Base-by-base conservation (phyloP, 2,797 vertebrate genomes). In the Dipus sagitta region DNA sequence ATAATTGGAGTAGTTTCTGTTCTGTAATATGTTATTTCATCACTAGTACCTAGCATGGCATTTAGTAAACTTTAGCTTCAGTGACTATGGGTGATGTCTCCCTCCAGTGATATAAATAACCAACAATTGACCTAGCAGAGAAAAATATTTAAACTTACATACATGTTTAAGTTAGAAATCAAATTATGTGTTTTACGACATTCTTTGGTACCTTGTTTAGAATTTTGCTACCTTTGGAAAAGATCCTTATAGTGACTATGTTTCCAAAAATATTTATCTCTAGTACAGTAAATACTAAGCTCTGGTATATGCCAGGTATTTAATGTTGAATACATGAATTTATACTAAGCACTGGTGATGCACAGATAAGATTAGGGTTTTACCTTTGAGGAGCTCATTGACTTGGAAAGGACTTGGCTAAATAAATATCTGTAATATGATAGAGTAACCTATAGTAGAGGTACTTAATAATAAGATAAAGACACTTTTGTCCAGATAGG, bases 281-380 rank as follows among this genome's bases (percentile, higher is more conserved):
- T 77, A 90, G 28, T 70, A 42, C 8, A 78, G 0, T 65, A 74
- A 80, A 21, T 81, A 21, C 18, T 81, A 32, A 93, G 28, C 21
- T 95, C 65, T 58, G 28, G 26, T 88, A 65, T 34, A 68, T 75
- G 34, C 26, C 32, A 32, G 42, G 14, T 23, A 32, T 71, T 65
- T 91, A 34, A 70, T 86, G 52, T 95, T 95, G 77, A 84, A 30
- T 79, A 32, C 88, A 42, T 42, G 28, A 90, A 42, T 47, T 47
- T 81, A 12, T 82, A 68, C 13, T 52, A 62, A 21, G 4, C 18
- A 54, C 82, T 86, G n/a, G 7, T 81, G 21, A 67, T 77, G 2
- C 60, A 88, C 38, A 87, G n/a, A 72, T 75, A 81, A 65, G 68
- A 30, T 86, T 54, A 90, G 68, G 47, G 6, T 68, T 42, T 47